Base-by-base conservation (phyloP, 1,140 invertebrate genomes). In the Paraescarpia echinospica region DNA sequence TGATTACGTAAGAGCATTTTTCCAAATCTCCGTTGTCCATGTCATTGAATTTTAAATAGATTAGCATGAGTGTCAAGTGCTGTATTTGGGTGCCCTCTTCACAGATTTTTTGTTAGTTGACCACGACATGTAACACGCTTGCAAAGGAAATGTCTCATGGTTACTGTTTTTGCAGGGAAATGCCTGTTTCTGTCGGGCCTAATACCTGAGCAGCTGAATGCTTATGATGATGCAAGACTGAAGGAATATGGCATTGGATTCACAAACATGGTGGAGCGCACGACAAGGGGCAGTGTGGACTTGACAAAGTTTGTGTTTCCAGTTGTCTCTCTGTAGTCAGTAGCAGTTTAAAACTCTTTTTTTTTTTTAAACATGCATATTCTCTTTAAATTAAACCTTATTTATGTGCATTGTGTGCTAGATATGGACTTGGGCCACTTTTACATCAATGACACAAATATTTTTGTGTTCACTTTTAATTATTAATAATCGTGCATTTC, bases 211-310 rank as follows among this genome's bases (percentile, higher is more conserved):
- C 98, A 98, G 95, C 97, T 99, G 97, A 99, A 98, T 94, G 98
- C 98, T 1, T 98, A 99, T 95, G 98, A 99, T 96, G 99, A 99
- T 96, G 98, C 98, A 95, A 98, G 98, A 96, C 96, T 99, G 59
- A 96, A 99, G 51, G 98, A 98, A 95, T 98, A 98, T 96, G 98
- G 99, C 89, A 99, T 99, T 94, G 99, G 99, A 2, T 99, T 99
- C 96, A 99, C 99, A 93, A 99, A 99, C 96, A 99, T 99, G 97
- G 99, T 99, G 93, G 97, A 98, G 94, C 97, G 99, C 91, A 98
- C 98, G 89, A 99, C 98, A 0, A 98, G 98, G 96, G 98, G 98
- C 93, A 99, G 98, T 95, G 98, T 98, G 27, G 98, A 99, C 97
- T 97, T 99, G 89, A 99, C 98, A 90, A 96, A 94, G 96, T 96